Conservation (phyloP, 2,113 vertebrate species). For the Colossoma macropomum region DNA sequence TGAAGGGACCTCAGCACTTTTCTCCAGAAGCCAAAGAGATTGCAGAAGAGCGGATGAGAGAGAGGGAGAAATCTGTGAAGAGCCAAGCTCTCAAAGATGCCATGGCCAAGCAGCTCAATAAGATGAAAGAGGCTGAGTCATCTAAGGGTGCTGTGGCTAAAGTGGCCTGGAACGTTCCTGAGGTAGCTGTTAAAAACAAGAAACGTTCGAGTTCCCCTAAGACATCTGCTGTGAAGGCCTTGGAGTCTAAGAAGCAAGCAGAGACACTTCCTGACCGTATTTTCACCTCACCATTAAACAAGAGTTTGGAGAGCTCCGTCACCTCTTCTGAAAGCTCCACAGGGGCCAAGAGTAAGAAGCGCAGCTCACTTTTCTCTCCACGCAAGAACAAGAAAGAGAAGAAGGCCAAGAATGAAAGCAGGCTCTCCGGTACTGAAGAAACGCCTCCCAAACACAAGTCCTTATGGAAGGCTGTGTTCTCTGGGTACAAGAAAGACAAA, state of each 20-base stretch:
- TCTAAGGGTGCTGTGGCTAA: constrained; percentile 68
- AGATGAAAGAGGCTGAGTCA: constrained; percentile 89
- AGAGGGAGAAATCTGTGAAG: constrained; percentile 92
- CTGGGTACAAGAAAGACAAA: constrained; percentile 96
- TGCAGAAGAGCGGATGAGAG: constrained; percentile 92
- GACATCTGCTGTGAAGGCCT: constrained; percentile 71
- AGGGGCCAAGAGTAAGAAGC: constrained; percentile 90
- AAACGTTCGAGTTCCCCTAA: constrained; percentile 73
- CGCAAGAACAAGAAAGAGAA: constrained; percentile 97
- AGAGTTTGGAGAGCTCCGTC: constrained; percentile 85
- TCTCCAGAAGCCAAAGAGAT: constrained; percentile 93
- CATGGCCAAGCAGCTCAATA: constrained; percentile 90
- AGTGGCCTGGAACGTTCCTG: constrained; percentile 64
- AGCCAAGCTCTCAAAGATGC: constrained; percentile 91
- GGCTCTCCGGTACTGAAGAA: constrained; percentile 79
- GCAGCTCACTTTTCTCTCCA: constrained; percentile 93
- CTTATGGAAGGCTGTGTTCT: constrained; percentile 95
- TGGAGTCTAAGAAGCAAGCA: constrained; percentile 75
- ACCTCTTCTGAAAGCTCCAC: constrained; percentile 90
- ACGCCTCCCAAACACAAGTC: constrained; percentile 88
- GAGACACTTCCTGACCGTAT: constrained; percentile 80
- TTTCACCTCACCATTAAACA: constrained; percentile 75
- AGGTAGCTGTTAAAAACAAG: constrained; percentile 69
- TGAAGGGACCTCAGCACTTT: constrained; percentile 76
- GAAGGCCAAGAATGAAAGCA: constrained; percentile 88